Evolutionary conservation across 2,888 invertebrate species (phyloP).

Genomic region (Leptopilina syphax): DNA sequence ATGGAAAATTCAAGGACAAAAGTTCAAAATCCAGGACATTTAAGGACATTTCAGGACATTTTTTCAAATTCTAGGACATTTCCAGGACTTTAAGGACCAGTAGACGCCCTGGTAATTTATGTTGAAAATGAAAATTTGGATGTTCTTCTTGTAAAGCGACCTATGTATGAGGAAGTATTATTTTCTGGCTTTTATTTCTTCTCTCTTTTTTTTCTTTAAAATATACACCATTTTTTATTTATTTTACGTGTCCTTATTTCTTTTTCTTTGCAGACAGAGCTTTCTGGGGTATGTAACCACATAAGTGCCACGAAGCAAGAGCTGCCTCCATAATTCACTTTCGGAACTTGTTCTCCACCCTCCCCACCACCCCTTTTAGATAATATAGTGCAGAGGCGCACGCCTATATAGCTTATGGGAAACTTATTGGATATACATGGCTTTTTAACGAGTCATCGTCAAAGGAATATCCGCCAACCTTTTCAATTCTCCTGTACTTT

Average conservation of each 20-base stretch:
- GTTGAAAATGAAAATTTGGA: too few species aligned
- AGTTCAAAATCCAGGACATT: too few species aligned
- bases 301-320: slow-evolving; percentile 49
- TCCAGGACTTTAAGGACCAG: too few species aligned
- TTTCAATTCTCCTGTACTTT: slow-evolving; percentile 30
- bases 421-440: slow-evolving; percentile 40
- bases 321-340: slow-evolving; percentile 51
- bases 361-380: slow-evolving; percentile 43
- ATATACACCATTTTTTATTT: not conserved
- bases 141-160: too few species aligned
- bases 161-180: too few species aligned
- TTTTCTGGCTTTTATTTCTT: too few species aligned
- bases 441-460: slow-evolving; percentile 43
- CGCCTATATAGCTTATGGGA: slow-evolving; percentile 46
- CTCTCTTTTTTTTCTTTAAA: too few species aligned
- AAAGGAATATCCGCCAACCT: slow-evolving; percentile 31
- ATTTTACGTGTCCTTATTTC: not conserved
- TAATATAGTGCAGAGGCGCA: slow-evolving; percentile 45
- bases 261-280: slow-evolving; percentile 24
- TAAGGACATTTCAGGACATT: too few species aligned
- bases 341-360: slow-evolving; percentile 46
- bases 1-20: too few species aligned
- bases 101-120: too few species aligned
- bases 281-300: slow-evolving; percentile 44
- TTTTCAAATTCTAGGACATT: too few species aligned